Conservation (phyloP, 2,888 invertebrate species). For the Exephanes ischioxanthus region DNA sequence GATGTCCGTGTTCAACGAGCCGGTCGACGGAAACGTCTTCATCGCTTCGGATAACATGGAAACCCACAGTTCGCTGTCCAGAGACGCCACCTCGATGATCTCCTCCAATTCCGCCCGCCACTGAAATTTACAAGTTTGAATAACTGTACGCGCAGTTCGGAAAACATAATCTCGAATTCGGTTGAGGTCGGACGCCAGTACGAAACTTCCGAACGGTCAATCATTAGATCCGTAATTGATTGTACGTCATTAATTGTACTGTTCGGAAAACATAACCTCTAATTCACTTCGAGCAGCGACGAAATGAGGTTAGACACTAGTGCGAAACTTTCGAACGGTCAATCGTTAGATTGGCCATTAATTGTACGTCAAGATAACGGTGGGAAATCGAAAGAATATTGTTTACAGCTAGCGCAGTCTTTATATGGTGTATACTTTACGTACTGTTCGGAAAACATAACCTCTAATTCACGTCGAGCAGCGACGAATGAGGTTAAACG, state of each 20-base stretch:
- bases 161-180: constrained; percentile 73
- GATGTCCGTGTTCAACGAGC: constrained; percentile 95
- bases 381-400: background rate
- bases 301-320: constrained; percentile 15
- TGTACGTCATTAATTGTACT: background rate
- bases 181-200: constrained; percentile 2
- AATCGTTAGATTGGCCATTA: background rate
- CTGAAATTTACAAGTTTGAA: constrained; percentile 86
- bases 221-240: background rate
- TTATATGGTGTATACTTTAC: no score
- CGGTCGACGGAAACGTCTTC: constrained; percentile 96
- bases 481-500: constrained; percentile 8
- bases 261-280: background rate
- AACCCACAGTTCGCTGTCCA: constrained; percentile 98
- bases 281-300: background rate
- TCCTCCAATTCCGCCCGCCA: constrained; percentile 97
- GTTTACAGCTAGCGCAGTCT: no score
- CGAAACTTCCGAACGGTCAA: background rate
- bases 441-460: background rate
- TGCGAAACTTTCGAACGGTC: background rate
- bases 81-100: constrained; percentile 96
- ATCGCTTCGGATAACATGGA: constrained; percentile 98
- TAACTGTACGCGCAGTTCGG: constrained; percentile 47
- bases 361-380: background rate
- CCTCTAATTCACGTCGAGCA: background rate